Base-by-base conservation (phyloP, 37 sponge, comb jelly and placozoan genomes). In the Tethya wilhelma region DNA sequence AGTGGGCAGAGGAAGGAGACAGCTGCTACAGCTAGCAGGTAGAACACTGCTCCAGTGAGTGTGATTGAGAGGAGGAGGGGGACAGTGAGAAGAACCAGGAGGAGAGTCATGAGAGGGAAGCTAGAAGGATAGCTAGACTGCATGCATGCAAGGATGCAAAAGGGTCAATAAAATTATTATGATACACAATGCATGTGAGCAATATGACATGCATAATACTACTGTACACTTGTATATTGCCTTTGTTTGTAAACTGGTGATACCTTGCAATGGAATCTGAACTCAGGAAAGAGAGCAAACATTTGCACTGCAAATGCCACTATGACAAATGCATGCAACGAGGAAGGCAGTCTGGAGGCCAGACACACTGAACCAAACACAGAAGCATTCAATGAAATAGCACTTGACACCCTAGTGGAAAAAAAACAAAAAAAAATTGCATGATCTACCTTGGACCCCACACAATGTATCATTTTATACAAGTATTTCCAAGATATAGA, bases 331-430 rank as follows among this genome's bases (percentile, higher is more conserved):
- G 84, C 86, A 75, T 84, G 79, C 38, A 80, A 53, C 6, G 89
- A 32, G 9, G 91, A 67, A 45, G 91, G 65, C 8, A 95, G 91
- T 1, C 91, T 74, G 6, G 97, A 96, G n/a, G 93, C 93, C 45
- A 96, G 79, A 77, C 97, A 96, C 19, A 96, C 93, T 28, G 91
- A 84, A 25, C 89, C 86, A 71, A 96, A 93, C 29, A 93, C 75
- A 20, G 93, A 89, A 43, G 97, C 93, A 78, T 96, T 96, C 33
- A 96, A 79, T 29, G 97, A 96, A 9, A 96, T 69, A 3, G 94
- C 67, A 36, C 62, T 72, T 22, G 82, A 82, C 44, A 86, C 79
- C 45, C 94, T 93, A 32, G 8, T 34, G n/a, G n/a, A n/a, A n/a
- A n/a, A n/a, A n/a, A 30, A 17, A 53, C 38, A 31, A 58, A 22